Evolutionary conservation across 2,888 invertebrate genomes (phyloP).

Genomic region (Philonicus albiceps): DNA sequence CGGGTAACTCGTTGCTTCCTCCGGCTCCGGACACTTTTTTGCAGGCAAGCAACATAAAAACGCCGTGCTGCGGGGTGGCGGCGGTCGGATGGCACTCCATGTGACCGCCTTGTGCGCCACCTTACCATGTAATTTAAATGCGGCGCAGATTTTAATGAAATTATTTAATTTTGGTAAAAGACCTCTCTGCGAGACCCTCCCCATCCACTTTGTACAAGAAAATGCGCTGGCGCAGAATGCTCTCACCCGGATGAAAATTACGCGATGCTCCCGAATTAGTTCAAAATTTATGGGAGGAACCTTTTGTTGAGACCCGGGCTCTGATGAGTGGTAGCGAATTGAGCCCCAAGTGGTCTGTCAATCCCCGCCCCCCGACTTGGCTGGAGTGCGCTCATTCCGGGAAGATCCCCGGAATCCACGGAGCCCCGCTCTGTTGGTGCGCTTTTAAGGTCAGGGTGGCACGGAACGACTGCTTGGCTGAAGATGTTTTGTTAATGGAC

Average conservation of each 20-base stretch:
- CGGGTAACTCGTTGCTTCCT: conserved; percentile 34
- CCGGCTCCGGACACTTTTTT: conserved; percentile 25
- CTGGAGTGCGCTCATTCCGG: not conserved
- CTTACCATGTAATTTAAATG: not conserved
- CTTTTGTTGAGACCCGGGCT: not conserved
- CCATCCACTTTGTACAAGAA: not conserved
- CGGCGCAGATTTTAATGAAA: conserved; percentile 30
- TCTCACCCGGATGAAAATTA: not conserved
- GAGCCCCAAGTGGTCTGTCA: conserved; percentile 30
- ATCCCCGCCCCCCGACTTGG: not conserved
- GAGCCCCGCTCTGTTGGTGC: not conserved
- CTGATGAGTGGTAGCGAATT: not conserved
- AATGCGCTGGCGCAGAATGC: not conserved
- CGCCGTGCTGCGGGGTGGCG: not conserved
- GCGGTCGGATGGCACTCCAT: not conserved
- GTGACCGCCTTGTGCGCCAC: not conserved
- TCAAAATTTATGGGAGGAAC: conserved; percentile 25
- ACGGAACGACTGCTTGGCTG: conserved; percentile 19
- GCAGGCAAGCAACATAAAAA: not conserved
- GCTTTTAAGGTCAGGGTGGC: conserved; percentile 27
- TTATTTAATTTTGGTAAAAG: conserved; percentile 36
- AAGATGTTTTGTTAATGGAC: conserved; percentile 42
- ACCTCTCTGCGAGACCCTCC: not conserved
- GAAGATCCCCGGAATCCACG: not conserved
- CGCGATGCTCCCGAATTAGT: conserved; percentile 7